Percentiles rank a stretch among this genome's conserved stretches.
phyloP scores from a whole-genome alignment of 2,888 invertebrate genomes.

The Tetragonisca angustula region DNA sequence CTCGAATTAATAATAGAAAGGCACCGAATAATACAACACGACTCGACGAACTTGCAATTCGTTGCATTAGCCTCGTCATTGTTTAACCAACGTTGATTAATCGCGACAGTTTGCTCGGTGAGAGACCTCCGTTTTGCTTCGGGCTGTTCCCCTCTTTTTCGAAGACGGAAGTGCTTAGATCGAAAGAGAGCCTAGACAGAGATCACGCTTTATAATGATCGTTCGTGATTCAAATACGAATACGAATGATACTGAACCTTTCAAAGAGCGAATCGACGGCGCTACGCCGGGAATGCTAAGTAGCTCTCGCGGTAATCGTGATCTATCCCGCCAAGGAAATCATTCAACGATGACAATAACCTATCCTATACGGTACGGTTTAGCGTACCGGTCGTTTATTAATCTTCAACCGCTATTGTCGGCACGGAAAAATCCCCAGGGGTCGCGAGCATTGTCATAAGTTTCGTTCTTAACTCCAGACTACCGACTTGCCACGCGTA shows the following conservation, averaged over 20 bases:
- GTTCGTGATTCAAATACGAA: constrained; percentile 19
- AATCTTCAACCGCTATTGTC: background rate
- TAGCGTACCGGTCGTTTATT: background rate
- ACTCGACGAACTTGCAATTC: background rate
- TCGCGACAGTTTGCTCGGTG: constrained; percentile 9
- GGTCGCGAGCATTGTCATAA: background rate
- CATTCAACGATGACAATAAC: background rate
- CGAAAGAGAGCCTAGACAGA: constrained; percentile 8
- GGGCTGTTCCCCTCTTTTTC: background rate
- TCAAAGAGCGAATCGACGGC: background rate
- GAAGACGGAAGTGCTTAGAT: constrained; percentile 18
- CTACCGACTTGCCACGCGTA: background rate
- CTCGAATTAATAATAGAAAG: constrained; percentile 19
- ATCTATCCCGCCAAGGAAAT: background rate
- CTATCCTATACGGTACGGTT: background rate
- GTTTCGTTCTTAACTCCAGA: background rate
- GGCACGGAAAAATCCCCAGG: background rate
- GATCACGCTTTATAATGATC: constrained; percentile 13
- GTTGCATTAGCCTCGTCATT: constrained; percentile 15
- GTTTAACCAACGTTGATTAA: constrained; percentile 27
- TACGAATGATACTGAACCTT: background rate
- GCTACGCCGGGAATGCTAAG: background rate
- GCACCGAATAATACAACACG: constrained; percentile 10
- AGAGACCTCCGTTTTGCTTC: background rate
- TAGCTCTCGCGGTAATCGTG: background rate